Conservation (phyloP, 2,113 vertebrate genomes). For the Atlantisia rogersi region DNA sequence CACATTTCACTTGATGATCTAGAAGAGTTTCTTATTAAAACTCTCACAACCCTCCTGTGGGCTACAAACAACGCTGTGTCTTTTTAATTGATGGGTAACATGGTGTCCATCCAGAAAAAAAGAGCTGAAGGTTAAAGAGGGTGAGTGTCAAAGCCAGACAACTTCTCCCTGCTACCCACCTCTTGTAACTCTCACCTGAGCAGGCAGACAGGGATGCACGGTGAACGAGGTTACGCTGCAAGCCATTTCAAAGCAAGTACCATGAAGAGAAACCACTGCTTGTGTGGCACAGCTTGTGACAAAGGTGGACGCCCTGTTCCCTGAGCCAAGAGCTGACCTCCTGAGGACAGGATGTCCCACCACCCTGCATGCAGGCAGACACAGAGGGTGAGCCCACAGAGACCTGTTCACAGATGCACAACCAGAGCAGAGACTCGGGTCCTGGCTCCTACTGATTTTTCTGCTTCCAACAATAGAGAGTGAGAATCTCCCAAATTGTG, state of each 20-base stretch:
- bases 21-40: neutral
- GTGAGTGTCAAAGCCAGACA: neutral
- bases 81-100: neutral
- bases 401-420: neutral
- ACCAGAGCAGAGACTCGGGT: neutral
- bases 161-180: neutral
- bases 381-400: accelerated
- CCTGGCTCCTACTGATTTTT: neutral
- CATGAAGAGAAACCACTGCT: neutral
- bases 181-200: neutral
- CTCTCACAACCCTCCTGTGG: neutral
- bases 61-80: neutral
- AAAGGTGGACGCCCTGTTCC: neutral
- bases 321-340: neutral
- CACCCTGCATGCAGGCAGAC: neutral
- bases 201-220: neutral
- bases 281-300: neutral
- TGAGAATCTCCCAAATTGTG: neutral
- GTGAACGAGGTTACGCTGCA: neutral
- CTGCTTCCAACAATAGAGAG: neutral
- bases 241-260: neutral
- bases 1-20: neutral
- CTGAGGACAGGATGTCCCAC: neutral
- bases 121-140: neutral
- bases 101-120: neutral